These are phyloP conservation scores for Caenorhabditis uteleia DNA, from an alignment of 2,888 invertebrate species.

Conservation along the genomic window DNA sequence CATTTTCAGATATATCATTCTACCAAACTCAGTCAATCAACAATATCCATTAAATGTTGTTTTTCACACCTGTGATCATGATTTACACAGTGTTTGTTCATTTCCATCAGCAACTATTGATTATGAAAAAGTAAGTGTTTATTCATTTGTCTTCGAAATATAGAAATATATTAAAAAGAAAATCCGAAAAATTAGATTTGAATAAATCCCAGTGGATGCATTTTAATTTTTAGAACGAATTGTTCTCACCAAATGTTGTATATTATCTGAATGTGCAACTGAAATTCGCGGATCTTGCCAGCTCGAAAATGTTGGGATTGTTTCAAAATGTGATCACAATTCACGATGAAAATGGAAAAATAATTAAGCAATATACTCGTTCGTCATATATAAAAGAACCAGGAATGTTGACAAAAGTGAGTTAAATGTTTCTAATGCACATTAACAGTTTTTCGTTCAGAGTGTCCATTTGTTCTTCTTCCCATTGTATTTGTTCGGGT, in stretches of 20 bases:
- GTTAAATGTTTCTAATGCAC: background rate
- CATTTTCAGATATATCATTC: slow-evolving; percentile 30
- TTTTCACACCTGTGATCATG: slow-evolving; percentile 58
- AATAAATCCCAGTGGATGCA: too few species aligned
- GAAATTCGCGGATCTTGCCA: slow-evolving; percentile 44
- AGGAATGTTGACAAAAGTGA: slow-evolving; percentile 28
- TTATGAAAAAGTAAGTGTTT: slow-evolving; percentile 42
- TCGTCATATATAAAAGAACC: slow-evolving; percentile 44
- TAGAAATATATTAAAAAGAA: background rate
- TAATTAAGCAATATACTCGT: slow-evolving; percentile 37
- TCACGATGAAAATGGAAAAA: slow-evolving; percentile 25
- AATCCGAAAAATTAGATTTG: background rate
- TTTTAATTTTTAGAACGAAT: slow-evolving; percentile 22
- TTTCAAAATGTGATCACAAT: slow-evolving; percentile 49
- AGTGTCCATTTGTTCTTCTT: slow-evolving; percentile 42
- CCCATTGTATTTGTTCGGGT: slow-evolving; percentile 62
- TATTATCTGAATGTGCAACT: slow-evolving; percentile 39
- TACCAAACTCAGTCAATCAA: slow-evolving; percentile 47
- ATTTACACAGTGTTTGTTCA: slow-evolving; percentile 64
- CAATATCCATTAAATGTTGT: slow-evolving; percentile 58
- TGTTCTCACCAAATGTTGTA: slow-evolving; percentile 37
- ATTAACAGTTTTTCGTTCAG: slow-evolving; percentile 6
- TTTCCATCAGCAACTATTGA: slow-evolving; percentile 60
- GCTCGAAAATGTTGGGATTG: slow-evolving; percentile 38
- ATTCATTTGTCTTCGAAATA: slow-evolving; percentile 4